These are phyloP conservation scores for Syrmaticus mikado DNA, from an alignment of 2,113 vertebrate species.

Conservation along the genomic window DNA sequence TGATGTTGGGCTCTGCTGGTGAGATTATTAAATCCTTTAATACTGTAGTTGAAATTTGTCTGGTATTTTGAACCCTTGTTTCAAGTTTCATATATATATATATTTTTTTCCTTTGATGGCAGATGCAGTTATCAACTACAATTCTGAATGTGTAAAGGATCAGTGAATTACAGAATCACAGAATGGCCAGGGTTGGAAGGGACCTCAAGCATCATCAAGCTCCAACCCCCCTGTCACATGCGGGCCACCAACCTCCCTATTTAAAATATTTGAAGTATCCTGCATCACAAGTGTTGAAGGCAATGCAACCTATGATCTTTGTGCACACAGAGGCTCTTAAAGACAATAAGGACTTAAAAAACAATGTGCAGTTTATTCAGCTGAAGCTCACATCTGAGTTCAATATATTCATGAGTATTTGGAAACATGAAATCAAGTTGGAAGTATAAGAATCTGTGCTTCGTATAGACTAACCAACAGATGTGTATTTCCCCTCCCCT, in stretches of 20 bases:
- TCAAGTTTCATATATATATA: not conserved
- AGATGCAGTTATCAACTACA: not conserved
- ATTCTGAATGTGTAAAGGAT: not conserved
- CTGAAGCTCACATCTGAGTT: not conserved
- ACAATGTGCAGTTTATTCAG: not conserved
- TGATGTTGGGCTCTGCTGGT: not conserved
- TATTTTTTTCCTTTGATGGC: not conserved
- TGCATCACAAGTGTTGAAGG: not conserved
- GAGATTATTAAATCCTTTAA: not conserved
- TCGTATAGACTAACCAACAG: conserved; percentile 30
- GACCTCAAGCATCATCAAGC: too few relatives aligned
- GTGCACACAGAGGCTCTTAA: not conserved
- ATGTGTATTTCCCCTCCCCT: conserved; percentile 42
- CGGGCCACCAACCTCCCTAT: too few relatives aligned
- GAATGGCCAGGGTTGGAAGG: too few relatives aligned
- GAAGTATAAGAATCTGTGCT: not conserved
- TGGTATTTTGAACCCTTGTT: not conserved
- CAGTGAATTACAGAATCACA: not conserved
- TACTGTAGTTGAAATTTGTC: not conserved
- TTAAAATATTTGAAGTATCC: not conserved
- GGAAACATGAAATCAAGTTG: not conserved
- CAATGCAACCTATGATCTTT: accelerated
- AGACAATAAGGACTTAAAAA: not conserved
- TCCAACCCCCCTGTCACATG: too few relatives aligned
- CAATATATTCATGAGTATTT: not conserved